These are phyloP conservation scores for Dasypogon diadema DNA, from an alignment of 2,888 invertebrate genomes.

Conservation along the genomic window DNA sequence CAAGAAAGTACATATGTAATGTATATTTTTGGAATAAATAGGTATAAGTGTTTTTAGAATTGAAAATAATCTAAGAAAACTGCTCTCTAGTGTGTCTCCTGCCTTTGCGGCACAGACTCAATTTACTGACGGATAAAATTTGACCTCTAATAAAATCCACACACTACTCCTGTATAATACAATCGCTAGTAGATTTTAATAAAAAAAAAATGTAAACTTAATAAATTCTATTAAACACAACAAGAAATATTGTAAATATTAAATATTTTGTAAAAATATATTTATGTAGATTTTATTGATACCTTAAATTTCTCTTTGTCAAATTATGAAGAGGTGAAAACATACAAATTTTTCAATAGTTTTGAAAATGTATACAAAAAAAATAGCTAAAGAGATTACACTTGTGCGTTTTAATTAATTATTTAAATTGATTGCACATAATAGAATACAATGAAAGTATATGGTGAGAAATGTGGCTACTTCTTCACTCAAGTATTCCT, in stretches of 20 bases:
- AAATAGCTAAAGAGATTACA: conserved; percentile 24
- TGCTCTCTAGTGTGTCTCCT: too few species aligned
- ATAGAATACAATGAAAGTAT: conserved; percentile 15
- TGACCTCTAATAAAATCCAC: background rate
- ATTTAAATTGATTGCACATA: conserved; percentile 40
- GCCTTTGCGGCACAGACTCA: too few species aligned
- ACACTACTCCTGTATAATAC: conserved; percentile 25
- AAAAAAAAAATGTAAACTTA: conserved; percentile 48
- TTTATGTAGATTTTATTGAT: conserved; percentile 14
- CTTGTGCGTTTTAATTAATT: conserved; percentile 20
- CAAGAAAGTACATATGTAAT: conserved; percentile 13
- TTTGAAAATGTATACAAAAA: conserved; percentile 9
- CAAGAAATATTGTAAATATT: conserved; percentile 42
- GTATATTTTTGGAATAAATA: too few species aligned
- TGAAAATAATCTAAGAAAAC: too few species aligned
- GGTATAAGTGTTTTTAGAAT: background rate
- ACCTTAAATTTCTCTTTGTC: conserved; percentile 21
- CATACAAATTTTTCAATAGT: background rate
- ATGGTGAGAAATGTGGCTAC: conserved; percentile 2
- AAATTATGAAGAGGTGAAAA: conserved; percentile 15
- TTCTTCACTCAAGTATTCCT: background rate
- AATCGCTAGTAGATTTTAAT: conserved; percentile 33
- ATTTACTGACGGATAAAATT: too few species aligned
- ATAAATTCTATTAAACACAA: conserved; percentile 53
- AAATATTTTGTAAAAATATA: conserved; percentile 39